A percentile compares a stretch with the other conserved stretches of the same genome.
phyloP scores from a whole-genome alignment of 2,797 vertebrate species.

The Acanthurus lineatus region DNA sequence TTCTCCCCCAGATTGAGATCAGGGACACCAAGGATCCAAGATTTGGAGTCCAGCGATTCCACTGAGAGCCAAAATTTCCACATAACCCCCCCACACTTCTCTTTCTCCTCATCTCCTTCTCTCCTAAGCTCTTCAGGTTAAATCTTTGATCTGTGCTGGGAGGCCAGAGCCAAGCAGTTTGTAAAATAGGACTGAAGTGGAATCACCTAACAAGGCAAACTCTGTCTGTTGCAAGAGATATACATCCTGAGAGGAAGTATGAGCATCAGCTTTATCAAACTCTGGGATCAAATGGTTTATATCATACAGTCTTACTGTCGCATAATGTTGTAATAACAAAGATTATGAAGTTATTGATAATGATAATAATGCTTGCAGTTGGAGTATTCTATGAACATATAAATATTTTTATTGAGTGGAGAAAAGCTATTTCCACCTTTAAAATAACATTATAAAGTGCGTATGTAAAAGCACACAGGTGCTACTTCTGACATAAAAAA shows the following conservation, averaged over 20 bases:
- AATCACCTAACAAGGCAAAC: slow-evolving; percentile 54
- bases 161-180: slow-evolving; percentile 62
- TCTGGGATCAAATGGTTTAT: slow-evolving; percentile 69
- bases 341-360: slow-evolving; percentile 25
- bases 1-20: slow-evolving; percentile 79
- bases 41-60: slow-evolving; percentile 76
- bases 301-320: slow-evolving; percentile 35
- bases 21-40: slow-evolving; percentile 74
- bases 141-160: slow-evolving; percentile 61
- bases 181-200: slow-evolving; percentile 67
- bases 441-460: slow-evolving; percentile 61
- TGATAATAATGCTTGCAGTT: slow-evolving; percentile 60
- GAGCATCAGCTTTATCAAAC: slow-evolving; percentile 73
- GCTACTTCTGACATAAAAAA: slow-evolving; percentile 69
- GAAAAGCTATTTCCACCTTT: slow-evolving; percentile 67
- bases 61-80: slow-evolving; percentile 57
- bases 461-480: slow-evolving; percentile 71
- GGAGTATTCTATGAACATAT: slow-evolving; percentile 61
- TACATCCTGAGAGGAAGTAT: slow-evolving; percentile 39
- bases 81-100: background rate
- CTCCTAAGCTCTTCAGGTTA: slow-evolving; percentile 61
- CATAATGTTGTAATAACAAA: slow-evolving; percentile 38
- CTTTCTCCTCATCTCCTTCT: background rate
- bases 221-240: slow-evolving; percentile 55
- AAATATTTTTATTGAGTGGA: slow-evolving; percentile 68